Percentiles rank a stretch among this genome's conserved stretches.
Evolutionary conservation across 1,140 invertebrate genomes (phyloP).

Genomic region (Halesus radiatus): DNA sequence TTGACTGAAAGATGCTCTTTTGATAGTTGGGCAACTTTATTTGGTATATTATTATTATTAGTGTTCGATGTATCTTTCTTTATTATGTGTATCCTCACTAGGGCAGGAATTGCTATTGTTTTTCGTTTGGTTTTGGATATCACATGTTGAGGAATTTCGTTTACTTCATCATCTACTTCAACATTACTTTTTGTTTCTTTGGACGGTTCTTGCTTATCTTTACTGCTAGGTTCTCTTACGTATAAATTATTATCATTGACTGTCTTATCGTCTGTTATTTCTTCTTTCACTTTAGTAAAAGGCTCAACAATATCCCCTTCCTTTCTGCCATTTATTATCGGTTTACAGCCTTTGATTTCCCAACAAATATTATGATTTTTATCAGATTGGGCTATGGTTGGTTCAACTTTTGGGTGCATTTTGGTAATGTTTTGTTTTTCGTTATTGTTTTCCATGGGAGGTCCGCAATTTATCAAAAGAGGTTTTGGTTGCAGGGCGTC

Average conservation of each 20-base stretch:
- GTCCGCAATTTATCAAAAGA: neutral
- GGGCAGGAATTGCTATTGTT: slow-evolving; percentile 43
- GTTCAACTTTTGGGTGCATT: slow-evolving; percentile 1
- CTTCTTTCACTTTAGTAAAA: neutral
- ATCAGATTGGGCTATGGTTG: slow-evolving; percentile 32
- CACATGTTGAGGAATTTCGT: slow-evolving; percentile 49
- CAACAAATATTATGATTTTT: slow-evolving; percentile 53
- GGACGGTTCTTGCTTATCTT: slow-evolving; percentile 12
- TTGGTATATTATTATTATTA: slow-evolving; percentile 13
- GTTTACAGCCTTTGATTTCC: slow-evolving; percentile 20
- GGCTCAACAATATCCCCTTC: neutral
- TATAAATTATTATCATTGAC: slow-evolving; percentile 16
- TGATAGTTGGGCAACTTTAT: neutral
- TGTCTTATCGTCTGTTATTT: neutral
- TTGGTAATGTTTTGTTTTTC: neutral
- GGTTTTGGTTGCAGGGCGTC: slow-evolving; percentile 13
- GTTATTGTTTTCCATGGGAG: neutral
- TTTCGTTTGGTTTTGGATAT: slow-evolving; percentile 43
- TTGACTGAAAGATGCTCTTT: neutral
- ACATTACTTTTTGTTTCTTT: slow-evolving; percentile 29
- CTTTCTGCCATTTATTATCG: neutral
- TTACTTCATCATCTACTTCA: slow-evolving; percentile 31
- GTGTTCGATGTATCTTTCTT: slow-evolving; percentile 42
- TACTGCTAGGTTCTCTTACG: slow-evolving; percentile 11
- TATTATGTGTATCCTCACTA: slow-evolving; percentile 56